Conservation (phyloP, 1,140 invertebrate genomes). For the Solenopsis fugax region DNA sequence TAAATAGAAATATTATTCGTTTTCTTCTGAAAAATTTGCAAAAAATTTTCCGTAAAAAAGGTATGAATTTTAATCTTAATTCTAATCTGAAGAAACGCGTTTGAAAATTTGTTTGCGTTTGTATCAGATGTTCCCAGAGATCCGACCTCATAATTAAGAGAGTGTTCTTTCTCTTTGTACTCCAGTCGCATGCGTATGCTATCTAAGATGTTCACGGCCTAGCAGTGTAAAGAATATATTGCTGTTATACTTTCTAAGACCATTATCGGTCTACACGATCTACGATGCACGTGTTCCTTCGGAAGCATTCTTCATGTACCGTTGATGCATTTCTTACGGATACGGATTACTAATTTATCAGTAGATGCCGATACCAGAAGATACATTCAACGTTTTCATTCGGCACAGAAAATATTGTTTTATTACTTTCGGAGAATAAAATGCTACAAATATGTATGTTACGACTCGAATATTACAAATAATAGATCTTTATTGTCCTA, state of each 20-base stretch:
- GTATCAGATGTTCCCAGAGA: conserved; percentile 26
- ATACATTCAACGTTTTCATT: not conserved
- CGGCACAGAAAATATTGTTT: not conserved
- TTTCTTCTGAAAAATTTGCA: too few species aligned
- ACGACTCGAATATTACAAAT: not conserved
- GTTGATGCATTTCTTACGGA: conserved; percentile 32
- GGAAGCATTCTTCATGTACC: conserved; percentile 14
- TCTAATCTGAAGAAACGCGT: not conserved
- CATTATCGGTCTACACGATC: conserved; percentile 35
- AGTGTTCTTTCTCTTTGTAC: conserved; percentile 31
- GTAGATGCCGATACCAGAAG: not conserved
- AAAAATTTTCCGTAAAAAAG: not conserved
- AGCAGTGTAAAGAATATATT: conserved; percentile 17
- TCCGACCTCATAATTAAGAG: conserved; percentile 35
- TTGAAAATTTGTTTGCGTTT: not conserved
- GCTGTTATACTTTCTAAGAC: conserved; percentile 56
- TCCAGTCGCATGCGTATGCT: not conserved
- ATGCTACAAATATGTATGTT: not conserved
- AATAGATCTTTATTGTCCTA: not conserved
- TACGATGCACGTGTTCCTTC: conserved; percentile 40
- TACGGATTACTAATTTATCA: conserved; percentile 10
- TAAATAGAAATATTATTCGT: too few species aligned
- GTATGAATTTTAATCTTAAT: not conserved
- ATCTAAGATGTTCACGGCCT: conserved; percentile 38
- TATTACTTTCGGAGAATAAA: not conserved